These are phyloP conservation scores for Pocillopora meandrina DNA, from an alignment of 92 coral and sea anemone genomes.

Conservation along the genomic window DNA sequence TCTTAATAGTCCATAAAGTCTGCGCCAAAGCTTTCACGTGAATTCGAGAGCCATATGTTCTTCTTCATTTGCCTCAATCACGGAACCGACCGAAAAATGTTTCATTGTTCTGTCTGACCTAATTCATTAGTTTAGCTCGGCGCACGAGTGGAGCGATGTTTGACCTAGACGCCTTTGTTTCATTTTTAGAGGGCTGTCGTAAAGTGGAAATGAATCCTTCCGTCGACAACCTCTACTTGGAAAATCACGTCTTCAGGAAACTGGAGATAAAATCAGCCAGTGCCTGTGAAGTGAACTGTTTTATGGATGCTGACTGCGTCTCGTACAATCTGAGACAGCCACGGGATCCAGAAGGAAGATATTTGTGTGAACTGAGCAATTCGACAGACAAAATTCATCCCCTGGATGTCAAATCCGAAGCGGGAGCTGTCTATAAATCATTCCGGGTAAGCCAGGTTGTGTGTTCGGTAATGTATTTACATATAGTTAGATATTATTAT, in stretches of 20 bases:
- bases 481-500: too few species aligned
- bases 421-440: not conserved
- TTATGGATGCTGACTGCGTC: not conserved
- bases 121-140: too few species aligned
- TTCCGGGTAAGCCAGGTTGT: not conserved
- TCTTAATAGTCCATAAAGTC: too few species aligned
- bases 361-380: not conserved
- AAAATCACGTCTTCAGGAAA: not conserved
- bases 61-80: too few species aligned
- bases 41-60: too few species aligned
- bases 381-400: not conserved
- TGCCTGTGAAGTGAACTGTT: not conserved
- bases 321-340: not conserved
- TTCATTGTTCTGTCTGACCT: too few species aligned
- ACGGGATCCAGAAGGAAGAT: not conserved
- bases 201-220: not conserved
- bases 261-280: not conserved
- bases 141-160: too few species aligned
- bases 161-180: too few species aligned
- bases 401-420: not conserved
- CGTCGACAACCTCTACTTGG: not conserved
- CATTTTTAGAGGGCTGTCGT: not conserved
- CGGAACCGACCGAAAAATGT: too few species aligned
- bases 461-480: too few species aligned
- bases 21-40: too few species aligned